These are phyloP conservation scores for Physocephala rufipes DNA, from an alignment of 2,888 invertebrate species.

Conservation along the genomic window DNA sequence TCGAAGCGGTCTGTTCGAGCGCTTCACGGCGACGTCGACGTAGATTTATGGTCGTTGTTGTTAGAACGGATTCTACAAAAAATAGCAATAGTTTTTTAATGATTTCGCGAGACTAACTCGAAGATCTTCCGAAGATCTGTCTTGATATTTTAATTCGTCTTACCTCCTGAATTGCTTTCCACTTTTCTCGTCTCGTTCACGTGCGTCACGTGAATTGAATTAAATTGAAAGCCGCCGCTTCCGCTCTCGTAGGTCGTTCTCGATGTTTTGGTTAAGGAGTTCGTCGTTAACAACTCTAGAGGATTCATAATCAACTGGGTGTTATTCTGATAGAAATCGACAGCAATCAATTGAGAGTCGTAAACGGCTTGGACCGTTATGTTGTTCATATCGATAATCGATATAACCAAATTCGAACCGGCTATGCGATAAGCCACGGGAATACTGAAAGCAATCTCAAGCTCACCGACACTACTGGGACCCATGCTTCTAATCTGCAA, in stretches of 20 bases:
- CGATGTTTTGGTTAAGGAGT: slow-evolving; percentile 29
- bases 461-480: slow-evolving; percentile 61
- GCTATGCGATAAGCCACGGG: slow-evolving; percentile 61
- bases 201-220: slow-evolving; percentile 49
- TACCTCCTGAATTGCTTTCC: slow-evolving; percentile 36
- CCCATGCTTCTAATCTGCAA: slow-evolving; percentile 61
- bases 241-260: slow-evolving; percentile 31
- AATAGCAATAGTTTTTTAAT: background rate
- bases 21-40: slow-evolving; percentile 52
- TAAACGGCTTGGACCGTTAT: slow-evolving; percentile 61
- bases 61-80: slow-evolving; percentile 48
- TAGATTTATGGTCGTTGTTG: slow-evolving; percentile 50
- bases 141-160: background rate
- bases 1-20: slow-evolving; percentile 52
- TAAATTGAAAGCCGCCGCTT: slow-evolving; percentile 47
- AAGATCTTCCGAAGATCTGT: background rate
- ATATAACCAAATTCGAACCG: slow-evolving; percentile 54
- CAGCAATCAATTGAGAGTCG: slow-evolving; percentile 55
- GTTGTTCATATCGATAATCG: slow-evolving; percentile 60
- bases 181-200: slow-evolving; percentile 42
- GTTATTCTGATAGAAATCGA: slow-evolving; percentile 60
- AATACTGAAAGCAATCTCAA: slow-evolving; percentile 59
- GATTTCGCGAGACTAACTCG: background rate
- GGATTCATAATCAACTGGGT: slow-evolving; percentile 59
- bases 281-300: slow-evolving; percentile 52